These are phyloP conservation scores for Cephalopholis sonnerati DNA, from an alignment of 2,113 vertebrate genomes.

Conservation along the genomic window DNA sequence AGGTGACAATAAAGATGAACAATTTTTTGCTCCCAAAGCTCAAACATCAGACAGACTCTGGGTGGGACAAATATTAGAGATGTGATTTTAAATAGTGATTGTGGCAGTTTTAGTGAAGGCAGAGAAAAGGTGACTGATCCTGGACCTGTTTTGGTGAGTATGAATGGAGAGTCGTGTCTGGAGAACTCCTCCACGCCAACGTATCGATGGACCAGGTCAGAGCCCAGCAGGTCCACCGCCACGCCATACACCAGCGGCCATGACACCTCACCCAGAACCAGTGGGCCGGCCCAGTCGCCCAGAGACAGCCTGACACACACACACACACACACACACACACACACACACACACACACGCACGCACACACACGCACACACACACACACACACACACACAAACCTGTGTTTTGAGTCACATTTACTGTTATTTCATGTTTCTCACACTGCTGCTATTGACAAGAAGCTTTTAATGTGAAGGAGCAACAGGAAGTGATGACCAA, in stretches of 20 bases:
- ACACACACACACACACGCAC: too few relatives aligned
- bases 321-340: not conserved
- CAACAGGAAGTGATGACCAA: too few relatives aligned
- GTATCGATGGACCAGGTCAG: slow-evolving; percentile 79
- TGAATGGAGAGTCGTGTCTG: slow-evolving; percentile 75
- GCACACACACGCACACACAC: too few relatives aligned
- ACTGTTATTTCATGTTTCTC: too few relatives aligned
- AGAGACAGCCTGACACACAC: slow-evolving; percentile 67
- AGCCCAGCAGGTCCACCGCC: slow-evolving; percentile 76
- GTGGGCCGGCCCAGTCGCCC: slow-evolving; percentile 76
- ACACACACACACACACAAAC: not conserved
- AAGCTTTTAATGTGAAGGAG: too few relatives aligned
- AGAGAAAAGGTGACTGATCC: not conserved
- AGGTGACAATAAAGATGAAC: too few relatives aligned
- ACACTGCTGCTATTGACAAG: too few relatives aligned
- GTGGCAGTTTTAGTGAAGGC: too few relatives aligned
- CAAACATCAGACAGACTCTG: not conserved
- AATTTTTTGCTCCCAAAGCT: not conserved
- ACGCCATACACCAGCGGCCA: slow-evolving; percentile 79
- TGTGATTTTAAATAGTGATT: too few relatives aligned
- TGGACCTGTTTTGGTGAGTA: slow-evolving; percentile 77
- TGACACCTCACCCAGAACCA: slow-evolving; percentile 72
- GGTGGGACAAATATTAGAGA: not conserved
- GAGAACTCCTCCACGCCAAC: slow-evolving; percentile 78
- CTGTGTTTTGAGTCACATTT: too few relatives aligned